These are phyloP conservation scores for Melanaphis sacchari DNA, from an alignment of 1,140 invertebrate genomes.

Conservation along the genomic window DNA sequence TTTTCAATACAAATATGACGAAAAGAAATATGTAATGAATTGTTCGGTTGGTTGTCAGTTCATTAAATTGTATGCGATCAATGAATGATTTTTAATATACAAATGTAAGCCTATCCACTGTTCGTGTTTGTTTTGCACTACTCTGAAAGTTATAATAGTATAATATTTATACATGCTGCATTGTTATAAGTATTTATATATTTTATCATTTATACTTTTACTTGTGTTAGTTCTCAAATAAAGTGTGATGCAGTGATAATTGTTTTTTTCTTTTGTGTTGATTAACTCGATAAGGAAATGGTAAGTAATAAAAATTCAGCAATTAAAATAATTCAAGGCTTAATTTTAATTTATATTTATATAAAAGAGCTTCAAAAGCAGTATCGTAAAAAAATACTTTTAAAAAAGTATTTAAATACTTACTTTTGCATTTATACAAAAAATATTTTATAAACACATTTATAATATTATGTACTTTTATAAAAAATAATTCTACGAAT, in stretches of 20 bases:
- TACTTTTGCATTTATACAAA: not conserved
- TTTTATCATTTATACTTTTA: not conserved
- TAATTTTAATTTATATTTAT: not conserved
- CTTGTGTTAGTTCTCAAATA: not conserved
- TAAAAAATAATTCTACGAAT: not conserved
- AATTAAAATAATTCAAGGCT: constrained; percentile 11
- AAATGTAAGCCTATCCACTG: not conserved
- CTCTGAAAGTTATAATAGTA: not conserved
- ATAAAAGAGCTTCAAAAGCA: not conserved
- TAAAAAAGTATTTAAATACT: constrained; percentile 12
- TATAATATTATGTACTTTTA: not conserved
- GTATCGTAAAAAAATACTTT: not conserved
- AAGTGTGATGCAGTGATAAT: not conserved
- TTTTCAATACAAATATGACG: not conserved
- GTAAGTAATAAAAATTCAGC: not conserved
- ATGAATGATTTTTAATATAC: not conserved
- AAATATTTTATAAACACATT: not conserved
- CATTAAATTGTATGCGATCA: not conserved
- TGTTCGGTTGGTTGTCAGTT: not conserved
- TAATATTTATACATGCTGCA: not conserved
- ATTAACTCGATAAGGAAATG: constrained; percentile 9
- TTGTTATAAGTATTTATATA: not conserved
- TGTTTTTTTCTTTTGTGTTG: not conserved
- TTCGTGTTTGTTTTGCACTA: not conserved
- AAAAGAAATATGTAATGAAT: not conserved